These are phyloP conservation scores for Hemibagrus guttatus DNA, from an alignment of 2,797 vertebrate genomes.

Conservation along the genomic window DNA sequence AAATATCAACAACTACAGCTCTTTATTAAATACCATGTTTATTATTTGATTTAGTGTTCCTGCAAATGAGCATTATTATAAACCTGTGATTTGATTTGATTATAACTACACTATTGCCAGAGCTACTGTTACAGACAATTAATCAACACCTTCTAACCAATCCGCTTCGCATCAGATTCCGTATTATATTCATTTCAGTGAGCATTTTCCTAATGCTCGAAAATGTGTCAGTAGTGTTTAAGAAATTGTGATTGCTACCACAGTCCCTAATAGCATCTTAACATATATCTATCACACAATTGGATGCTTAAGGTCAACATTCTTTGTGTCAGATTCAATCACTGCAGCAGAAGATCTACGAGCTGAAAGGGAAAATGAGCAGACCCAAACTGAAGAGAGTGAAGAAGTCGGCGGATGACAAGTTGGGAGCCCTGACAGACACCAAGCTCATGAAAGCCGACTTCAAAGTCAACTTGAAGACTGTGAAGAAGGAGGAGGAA, in stretches of 20 bases:
- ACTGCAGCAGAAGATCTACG: constrained; percentile 64
- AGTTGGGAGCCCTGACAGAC: constrained; percentile 64
- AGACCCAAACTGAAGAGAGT: constrained; percentile 64
- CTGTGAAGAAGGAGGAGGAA: constrained; percentile 68
- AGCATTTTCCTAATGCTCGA: too few relatives aligned
- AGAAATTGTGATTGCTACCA: neutral
- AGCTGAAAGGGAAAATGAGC: constrained; percentile 68
- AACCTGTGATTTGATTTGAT: neutral
- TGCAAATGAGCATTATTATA: neutral
- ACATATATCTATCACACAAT: neutral
- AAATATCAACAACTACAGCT: neutral
- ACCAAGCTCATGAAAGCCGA: constrained; percentile 63
- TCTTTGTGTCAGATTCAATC: constrained; percentile 58
- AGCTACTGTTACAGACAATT: neutral
- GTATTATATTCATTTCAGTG: neutral
- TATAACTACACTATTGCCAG: neutral
- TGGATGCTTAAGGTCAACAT: neutral
- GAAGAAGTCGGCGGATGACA: constrained; percentile 64
- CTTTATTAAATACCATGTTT: neutral
- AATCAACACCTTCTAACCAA: neutral
- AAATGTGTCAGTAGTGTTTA: neutral
- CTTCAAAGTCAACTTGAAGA: constrained; percentile 70
- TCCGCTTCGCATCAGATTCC: neutral
- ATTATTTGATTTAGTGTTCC: neutral
- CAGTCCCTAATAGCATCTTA: too few relatives aligned